Conservation (phyloP, 1,140 invertebrate genomes). For the Bombyx mori region ASM3026992v2 NC_085112.1:6535001-6535500, state of each 20-base stretch:
- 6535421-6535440: slow-evolving; percentile 11
- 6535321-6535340: slow-evolving; percentile 16
- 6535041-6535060: no score
- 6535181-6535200: slow-evolving; percentile 36
- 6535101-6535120: not conserved
- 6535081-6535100: no score
- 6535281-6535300: slow-evolving; percentile 27
- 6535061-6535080: no score
- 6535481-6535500: no score
- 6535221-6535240: slow-evolving; percentile 17
- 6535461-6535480: slow-evolving; percentile 11
- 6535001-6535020: no score
- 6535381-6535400: slow-evolving; percentile 6
- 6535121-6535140: slow-evolving; percentile 3
- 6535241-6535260: slow-evolving; percentile 36
- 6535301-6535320: slow-evolving; percentile 24
- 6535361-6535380: no score
- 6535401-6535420: no score
- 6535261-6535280: slow-evolving; percentile 22
- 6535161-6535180: slow-evolving; percentile 13
- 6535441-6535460: slow-evolving; percentile 16
- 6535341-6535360: slow-evolving; percentile 19
- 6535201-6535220: slow-evolving; percentile 31
- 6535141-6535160: slow-evolving; percentile 3
- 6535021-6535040: no score